phyloP scores from a whole-genome alignment of 1,140 invertebrate genomes.

The Camponotus pennsylvanicus region DNA sequence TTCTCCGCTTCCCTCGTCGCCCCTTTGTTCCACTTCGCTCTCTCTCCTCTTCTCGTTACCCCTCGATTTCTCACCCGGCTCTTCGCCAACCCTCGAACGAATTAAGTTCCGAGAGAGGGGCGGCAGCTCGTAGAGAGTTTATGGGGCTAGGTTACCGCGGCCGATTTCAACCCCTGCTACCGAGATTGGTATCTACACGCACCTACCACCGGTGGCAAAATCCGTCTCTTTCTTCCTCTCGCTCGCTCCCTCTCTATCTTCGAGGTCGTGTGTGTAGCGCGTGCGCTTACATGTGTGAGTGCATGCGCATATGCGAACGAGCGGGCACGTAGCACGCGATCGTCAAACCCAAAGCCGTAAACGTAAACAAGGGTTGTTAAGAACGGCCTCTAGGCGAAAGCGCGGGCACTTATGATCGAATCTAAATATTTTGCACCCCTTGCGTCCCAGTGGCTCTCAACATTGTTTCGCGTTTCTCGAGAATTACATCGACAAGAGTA shows the following conservation, averaged over 20 bases:
- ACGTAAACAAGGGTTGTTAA: conserved; percentile 86
- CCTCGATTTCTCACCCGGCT: conserved; percentile 41
- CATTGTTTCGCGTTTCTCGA: not conserved
- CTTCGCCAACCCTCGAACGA: conserved; percentile 76
- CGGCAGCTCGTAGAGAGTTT: conserved; percentile 75
- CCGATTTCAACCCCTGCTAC: conserved; percentile 81
- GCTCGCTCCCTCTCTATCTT: not conserved
- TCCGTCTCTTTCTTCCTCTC: conserved; percentile 27
- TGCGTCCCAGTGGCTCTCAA: conserved; percentile 63
- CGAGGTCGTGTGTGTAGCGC: conserved; percentile 33
- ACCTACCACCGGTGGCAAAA: conserved; percentile 68
- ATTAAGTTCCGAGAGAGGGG: conserved; percentile 81
- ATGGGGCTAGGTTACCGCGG: conserved; percentile 80
- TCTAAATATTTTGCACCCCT: conserved; percentile 83
- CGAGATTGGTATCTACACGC: conserved; percentile 82
- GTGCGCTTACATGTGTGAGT: conserved; percentile 24
- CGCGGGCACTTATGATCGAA: conserved; percentile 81
- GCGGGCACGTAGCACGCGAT: conserved; percentile 78
- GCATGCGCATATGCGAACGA: conserved; percentile 48
- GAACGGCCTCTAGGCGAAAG: conserved; percentile 72
- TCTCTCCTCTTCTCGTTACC: conserved; percentile 12
- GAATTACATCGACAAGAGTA: not conserved
- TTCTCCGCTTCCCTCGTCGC: conserved; percentile 13
- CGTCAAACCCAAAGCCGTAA: conserved; percentile 84
- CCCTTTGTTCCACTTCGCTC: conserved; percentile 21